These are phyloP conservation scores for Ctenopoma multispine DNA, from an alignment of 2,797 vertebrate genomes.

Conservation along the genomic window DNA sequence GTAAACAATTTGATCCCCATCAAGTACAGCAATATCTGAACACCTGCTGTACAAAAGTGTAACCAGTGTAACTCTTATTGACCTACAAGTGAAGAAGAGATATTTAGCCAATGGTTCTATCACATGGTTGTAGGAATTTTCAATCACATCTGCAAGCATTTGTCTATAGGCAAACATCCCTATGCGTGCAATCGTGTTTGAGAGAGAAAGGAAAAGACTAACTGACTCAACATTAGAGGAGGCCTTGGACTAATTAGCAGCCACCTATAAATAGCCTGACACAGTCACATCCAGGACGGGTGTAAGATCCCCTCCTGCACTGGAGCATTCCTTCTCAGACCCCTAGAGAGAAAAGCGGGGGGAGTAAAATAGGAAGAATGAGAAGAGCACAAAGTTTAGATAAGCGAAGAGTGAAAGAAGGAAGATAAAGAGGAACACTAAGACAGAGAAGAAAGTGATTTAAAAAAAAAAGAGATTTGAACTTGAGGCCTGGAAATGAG, in stretches of 20 bases:
- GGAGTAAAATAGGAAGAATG: conserved; percentile 9
- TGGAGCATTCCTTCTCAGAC: conserved; percentile 68
- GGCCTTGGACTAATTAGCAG: conserved; percentile 82
- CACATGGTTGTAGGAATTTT: conserved; percentile 20
- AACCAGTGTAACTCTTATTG: conserved; percentile 33
- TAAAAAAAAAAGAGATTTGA: conserved; percentile 10
- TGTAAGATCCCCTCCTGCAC: conserved; percentile 73
- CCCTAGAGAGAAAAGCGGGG: conserved; percentile 51
- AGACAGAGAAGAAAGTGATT: conserved; percentile 22
- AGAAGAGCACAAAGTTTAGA: conserved; percentile 2
- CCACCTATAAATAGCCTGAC: conserved; percentile 79
- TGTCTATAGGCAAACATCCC: conserved; percentile 53
- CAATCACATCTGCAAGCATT: conserved; percentile 54
- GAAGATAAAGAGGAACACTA: conserved; percentile 11
- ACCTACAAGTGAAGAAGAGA: conserved; percentile 34
- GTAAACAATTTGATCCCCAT: neutral
- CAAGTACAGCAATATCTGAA: conserved; percentile 11
- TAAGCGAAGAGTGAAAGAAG: conserved; percentile 16
- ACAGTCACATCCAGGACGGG: conserved; percentile 64
- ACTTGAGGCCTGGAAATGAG: conserved; percentile 35
- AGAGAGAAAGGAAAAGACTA: conserved; percentile 47
- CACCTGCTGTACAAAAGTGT: conserved; percentile 27
- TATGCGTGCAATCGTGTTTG: conserved; percentile 57
- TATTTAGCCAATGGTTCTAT: conserved; percentile 34
- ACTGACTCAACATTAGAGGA: conserved; percentile 67